Percentiles rank a stretch among this genome's conserved stretches.
These are phyloP conservation scores for Anguilla anguilla DNA, from an alignment of 2,797 vertebrate genomes.

Conservation along the genomic window DNA sequence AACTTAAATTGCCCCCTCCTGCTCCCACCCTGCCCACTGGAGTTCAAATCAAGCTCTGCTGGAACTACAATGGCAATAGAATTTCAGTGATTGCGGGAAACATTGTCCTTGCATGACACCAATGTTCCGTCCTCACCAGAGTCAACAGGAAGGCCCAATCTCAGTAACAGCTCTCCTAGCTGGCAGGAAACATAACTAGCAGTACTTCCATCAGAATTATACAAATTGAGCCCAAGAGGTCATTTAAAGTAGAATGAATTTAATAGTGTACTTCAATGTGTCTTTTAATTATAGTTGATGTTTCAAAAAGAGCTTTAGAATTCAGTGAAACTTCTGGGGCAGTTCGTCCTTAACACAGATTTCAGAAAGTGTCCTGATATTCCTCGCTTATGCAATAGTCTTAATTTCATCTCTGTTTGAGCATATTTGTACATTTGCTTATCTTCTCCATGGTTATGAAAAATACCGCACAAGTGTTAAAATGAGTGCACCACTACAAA, in stretches of 20 bases:
- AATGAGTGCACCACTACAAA: neutral
- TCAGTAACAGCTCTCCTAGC: conserved; percentile 7
- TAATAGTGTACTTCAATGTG: neutral
- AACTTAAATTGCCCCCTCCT: neutral
- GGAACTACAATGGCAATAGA: neutral
- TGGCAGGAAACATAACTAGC: neutral
- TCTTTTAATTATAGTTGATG: neutral
- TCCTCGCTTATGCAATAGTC: neutral
- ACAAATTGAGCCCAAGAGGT: neutral
- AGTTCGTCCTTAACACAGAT: neutral
- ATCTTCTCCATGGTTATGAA: too few species aligned
- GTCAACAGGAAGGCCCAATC: conserved; percentile 21
- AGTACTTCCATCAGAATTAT: neutral
- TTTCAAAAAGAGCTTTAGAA: neutral
- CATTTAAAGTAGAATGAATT: neutral
- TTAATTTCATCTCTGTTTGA: neutral
- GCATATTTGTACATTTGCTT: too few species aligned
- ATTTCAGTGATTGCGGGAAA: conserved; percentile 9
- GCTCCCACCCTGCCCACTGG: neutral
- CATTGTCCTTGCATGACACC: neutral
- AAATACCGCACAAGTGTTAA: neutral
- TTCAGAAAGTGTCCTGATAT: neutral
- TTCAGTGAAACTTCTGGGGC: neutral
- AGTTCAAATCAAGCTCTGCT: conserved; percentile 5
- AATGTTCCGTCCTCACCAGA: neutral